Conservation (phyloP, 2,797 vertebrate genomes). For the Anas capensis region DNA sequence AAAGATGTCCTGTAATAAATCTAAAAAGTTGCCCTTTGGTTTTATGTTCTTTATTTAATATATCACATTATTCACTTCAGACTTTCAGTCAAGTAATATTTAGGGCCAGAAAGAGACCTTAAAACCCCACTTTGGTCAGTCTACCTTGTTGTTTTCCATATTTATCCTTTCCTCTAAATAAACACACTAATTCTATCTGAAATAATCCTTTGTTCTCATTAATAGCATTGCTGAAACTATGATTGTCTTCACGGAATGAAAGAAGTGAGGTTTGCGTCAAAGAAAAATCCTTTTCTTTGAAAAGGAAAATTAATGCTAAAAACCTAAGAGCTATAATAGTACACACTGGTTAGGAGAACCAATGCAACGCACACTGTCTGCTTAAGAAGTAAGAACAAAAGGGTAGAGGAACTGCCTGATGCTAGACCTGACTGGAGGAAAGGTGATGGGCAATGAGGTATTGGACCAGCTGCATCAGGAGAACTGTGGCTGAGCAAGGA, state of each 20-base stretch:
- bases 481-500: not conserved
- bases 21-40: not conserved
- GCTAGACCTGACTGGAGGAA: not conserved
- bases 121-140: not conserved
- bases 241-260: not conserved
- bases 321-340: not conserved
- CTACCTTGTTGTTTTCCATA: not conserved
- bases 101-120: not conserved
- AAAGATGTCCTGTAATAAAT: not conserved
- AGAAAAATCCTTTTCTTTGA: not conserved
- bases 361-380: not conserved
- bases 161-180: conserved; percentile 24
- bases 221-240: not conserved
- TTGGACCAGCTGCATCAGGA: not conserved
- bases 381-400: not conserved
- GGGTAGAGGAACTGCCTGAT: not conserved
- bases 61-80: not conserved
- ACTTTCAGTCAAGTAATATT: not conserved
- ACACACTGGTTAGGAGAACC: not conserved
- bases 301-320: not conserved
- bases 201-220: conserved; percentile 16
- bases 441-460: not conserved
- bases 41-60: conserved; percentile 14
- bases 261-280: not conserved
- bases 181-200: conserved; percentile 8